Base-by-base conservation (phyloP, 2,113 vertebrate species). In the Procavia capensis region DNA sequence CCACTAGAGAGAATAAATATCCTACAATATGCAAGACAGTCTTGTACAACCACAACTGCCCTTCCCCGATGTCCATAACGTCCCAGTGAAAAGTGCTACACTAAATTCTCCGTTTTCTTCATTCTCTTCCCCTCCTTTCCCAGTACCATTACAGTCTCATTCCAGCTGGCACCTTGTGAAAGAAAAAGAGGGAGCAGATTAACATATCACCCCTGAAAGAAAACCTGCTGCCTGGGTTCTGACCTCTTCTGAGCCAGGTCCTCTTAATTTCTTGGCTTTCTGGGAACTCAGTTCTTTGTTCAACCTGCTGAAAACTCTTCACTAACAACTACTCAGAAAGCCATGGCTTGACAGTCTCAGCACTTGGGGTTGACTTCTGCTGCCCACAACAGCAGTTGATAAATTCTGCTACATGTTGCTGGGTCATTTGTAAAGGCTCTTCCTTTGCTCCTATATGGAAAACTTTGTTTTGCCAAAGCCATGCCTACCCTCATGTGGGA, bases 381-480 rank as follows among this genome's bases (percentile, higher is more conserved):
- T 86, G 82, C 90, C 94, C 92, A 94, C 86, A 89, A 24, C n/a
- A 94, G 84, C 79, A 95, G 74, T 96, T 93, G 85, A 39, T 94
- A 88, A 92, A 95, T 72, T 93, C 45, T n/a, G 34, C 63, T 95
- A 57, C 84, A 87, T 82, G 90, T 90, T 94, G 39, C 78, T 76
- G 64, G 63, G 54, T 95, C 92, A 94, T 86, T 82, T 29, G 61
- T 57, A 83, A 92, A 39, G 7, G 24, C 75, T 90, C n/a, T 95
- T 90, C 70, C 72, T 68, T 94, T 96, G 64, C 82, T 92, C 80
- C 66, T 81, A 88, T 75, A 81, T 85, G 66, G 74, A 95, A 95
- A 97, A 78, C 59, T 96, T 86, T 96, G 34, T 95, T 91, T 75
- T 96, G 83, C 90, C 86, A 91, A 88, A 95, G 59, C 72, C 82